Evolutionary conservation across 2,113 vertebrate species (phyloP).

Genomic region (Castor canadensis): DNA sequence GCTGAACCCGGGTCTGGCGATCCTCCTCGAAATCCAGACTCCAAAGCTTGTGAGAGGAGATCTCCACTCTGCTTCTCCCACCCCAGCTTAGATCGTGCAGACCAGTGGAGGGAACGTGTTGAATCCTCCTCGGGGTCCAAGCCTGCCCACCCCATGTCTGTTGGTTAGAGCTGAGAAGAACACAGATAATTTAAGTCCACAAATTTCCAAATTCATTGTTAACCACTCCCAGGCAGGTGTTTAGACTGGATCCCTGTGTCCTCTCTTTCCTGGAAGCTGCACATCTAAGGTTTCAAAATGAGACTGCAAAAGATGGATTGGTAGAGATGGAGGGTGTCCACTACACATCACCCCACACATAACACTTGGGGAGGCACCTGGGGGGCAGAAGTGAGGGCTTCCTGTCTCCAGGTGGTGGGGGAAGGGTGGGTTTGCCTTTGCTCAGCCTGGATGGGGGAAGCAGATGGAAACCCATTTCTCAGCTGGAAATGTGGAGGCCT

Average conservation of each 20-base stretch:
- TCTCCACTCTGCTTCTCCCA: accelerated
- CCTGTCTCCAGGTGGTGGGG: neutral
- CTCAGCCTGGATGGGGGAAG: neutral
- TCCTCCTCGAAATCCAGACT: neutral
- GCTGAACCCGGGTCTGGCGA: neutral
- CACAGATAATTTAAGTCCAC: neutral
- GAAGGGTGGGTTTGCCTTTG: neutral
- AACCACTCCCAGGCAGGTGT: neutral
- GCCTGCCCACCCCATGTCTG: too few relatives aligned
- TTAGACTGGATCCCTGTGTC: neutral
- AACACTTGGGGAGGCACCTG: too few relatives aligned
- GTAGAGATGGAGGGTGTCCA: neutral
- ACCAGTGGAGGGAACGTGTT: neutral
- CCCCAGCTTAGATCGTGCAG: neutral
- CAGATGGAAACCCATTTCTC: neutral
- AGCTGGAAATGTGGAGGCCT: neutral
- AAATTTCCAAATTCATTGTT: neutral
- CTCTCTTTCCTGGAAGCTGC: neutral
- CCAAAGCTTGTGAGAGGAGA: accelerated
- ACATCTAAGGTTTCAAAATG: neutral
- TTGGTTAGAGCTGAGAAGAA: neutral
- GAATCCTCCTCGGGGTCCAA: neutral
- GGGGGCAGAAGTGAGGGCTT: neutral
- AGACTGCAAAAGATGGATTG: neutral
- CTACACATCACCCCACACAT: neutral